A percentile compares a stretch with the other conserved stretches of the same genome.
phyloP scores from a whole-genome alignment of 2,113 vertebrate species.

The Hiodon alosoides region DNA sequence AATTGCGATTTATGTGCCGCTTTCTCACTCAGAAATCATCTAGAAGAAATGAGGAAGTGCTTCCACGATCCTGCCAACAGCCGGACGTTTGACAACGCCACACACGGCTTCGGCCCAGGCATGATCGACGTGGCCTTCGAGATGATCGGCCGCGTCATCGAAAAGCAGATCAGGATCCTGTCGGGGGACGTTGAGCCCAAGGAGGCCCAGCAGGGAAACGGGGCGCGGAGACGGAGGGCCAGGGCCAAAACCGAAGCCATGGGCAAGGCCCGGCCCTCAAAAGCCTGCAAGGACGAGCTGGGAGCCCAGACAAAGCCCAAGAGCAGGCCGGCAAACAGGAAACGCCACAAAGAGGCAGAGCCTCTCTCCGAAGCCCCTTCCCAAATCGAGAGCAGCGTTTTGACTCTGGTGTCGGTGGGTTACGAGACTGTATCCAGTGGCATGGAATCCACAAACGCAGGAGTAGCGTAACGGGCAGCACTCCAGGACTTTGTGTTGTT shows the following conservation, averaged over 20 bases:
- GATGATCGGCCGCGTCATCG: conserved; percentile 59
- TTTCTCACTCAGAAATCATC: conserved; percentile 54
- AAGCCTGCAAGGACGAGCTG: conserved; percentile 39
- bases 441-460: conserved; percentile 34
- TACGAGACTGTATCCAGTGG: conserved; percentile 63
- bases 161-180: conserved; percentile 65
- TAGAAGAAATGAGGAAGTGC: conserved; percentile 65
- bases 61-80: conserved; percentile 62
- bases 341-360: not conserved
- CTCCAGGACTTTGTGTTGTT: not conserved
- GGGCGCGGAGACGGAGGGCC: conserved; percentile 56
- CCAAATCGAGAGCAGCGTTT: conserved; percentile 51
- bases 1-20: not conserved
- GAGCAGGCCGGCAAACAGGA: conserved; percentile 42
- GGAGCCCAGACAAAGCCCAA: conserved; percentile 49
- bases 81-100: conserved; percentile 57
- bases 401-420: conserved; percentile 65
- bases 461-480: conserved; percentile 30
- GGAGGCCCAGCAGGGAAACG: conserved; percentile 36
- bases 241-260: conserved; percentile 34
- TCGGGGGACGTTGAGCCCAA: conserved; percentile 60
- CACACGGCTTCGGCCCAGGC: conserved; percentile 64
- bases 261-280: conserved; percentile 24
- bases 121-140: conserved; percentile 63
- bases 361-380: conserved; percentile 37